Conservation (phyloP, 1,140 invertebrate species). For the Zaprionus camerounensis region DNA sequence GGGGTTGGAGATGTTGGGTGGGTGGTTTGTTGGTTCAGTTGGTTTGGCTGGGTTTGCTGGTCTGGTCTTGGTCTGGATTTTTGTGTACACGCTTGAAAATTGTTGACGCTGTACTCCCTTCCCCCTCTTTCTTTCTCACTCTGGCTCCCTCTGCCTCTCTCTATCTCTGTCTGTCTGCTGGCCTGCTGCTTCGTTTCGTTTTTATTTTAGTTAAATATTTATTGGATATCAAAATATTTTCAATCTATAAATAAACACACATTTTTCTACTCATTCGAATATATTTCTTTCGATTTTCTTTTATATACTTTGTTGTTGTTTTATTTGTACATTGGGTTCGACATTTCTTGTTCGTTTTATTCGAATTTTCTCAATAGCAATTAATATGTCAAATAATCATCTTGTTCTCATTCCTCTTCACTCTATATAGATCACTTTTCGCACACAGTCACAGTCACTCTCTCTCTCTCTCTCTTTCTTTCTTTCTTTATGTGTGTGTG, state of each 20-base stretch:
- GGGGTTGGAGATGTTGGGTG: constrained; percentile 24
- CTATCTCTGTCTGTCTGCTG: neutral
- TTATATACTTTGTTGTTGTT: constrained; percentile 28
- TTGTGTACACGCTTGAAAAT: constrained; percentile 80
- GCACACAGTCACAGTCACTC: too few relatives aligned
- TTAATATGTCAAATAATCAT: constrained; percentile 62
- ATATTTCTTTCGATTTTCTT: constrained; percentile 27
- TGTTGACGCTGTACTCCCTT: constrained; percentile 59
- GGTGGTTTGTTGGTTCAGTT: constrained; percentile 13
- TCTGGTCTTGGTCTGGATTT: constrained; percentile 73
- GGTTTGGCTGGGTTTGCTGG: constrained; percentile 14
- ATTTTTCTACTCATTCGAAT: constrained; percentile 14
- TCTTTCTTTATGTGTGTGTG: constrained; percentile 59
- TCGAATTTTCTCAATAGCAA: constrained; percentile 70
- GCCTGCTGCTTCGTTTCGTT: constrained; percentile 22
- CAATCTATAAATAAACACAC: constrained; percentile 59
- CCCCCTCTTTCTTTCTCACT: neutral
- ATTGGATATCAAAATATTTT: constrained; percentile 76
- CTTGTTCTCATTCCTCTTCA: constrained; percentile 17
- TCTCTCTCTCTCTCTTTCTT: constrained; percentile 1
- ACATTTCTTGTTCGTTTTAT: constrained; percentile 51
- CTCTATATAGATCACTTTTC: constrained; percentile 4
- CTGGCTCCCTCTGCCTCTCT: neutral
- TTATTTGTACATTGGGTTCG: constrained; percentile 56
- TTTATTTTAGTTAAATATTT: constrained; percentile 60